Base-by-base conservation (phyloP, 2,797 vertebrate genomes). In the Malurus leucopterus region DNA sequence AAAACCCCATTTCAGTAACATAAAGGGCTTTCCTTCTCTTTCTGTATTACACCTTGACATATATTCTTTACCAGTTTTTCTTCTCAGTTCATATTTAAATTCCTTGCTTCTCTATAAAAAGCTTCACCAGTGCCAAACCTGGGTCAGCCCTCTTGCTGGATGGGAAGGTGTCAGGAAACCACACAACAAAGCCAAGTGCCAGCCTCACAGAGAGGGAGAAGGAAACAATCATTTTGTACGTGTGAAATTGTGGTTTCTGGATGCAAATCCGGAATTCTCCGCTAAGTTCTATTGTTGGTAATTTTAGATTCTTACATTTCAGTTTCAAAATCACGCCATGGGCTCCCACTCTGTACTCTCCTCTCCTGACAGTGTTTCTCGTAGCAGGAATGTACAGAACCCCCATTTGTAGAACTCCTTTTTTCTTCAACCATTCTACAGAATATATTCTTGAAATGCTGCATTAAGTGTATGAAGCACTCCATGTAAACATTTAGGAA, bases 301-400 rank as follows among this genome's bases (percentile, higher is more conserved):
- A 34, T 14, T 87, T 90, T 83, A n/a, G 4, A 51, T 68, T 61
- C 40, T 23, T 65, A 58, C 14, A 51, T 64, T 84, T 87, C 30
- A n/a, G 5, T 73, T 86, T 75, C 36, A 73, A 91, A 69, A 63
- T 78, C 20, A 27, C 0, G 0, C 44, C 3, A 34, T 2, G 4
- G 36, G 6, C 4, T 77, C 24, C 7, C 27, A 7, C 13, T 74
- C 53, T 26, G 11, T 64, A 38, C 4, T 51, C 2, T 29, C 3
- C 22, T 51, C 84, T 32, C 11, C 32, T 4, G 1, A 8, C 4
- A 30, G 1, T 13, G 18, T 9, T 64, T 29, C 23, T 32, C 16
- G 9, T 1, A 58, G 17, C 0, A 0, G 22, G 34, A 49, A 70
- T 21, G 18, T 22, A 4, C 55, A 84, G 68, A 76, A 26, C 12